phyloP scores from a whole-genome alignment of 2,888 invertebrate genomes.

The Ormyrus nitidulus region DNA sequence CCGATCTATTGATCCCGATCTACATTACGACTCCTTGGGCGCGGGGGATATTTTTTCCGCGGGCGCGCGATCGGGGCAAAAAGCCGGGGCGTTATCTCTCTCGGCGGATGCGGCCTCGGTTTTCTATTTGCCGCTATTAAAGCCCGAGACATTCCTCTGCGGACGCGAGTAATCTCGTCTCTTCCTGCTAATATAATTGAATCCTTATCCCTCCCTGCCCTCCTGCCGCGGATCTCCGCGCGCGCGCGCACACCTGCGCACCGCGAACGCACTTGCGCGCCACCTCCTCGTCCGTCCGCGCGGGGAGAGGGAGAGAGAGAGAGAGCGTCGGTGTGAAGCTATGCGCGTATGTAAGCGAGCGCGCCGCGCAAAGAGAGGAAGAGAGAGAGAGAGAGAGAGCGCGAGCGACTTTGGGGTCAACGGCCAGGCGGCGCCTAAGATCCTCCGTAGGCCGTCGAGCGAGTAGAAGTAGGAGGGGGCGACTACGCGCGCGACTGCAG shows the following conservation, averaged over 20 bases:
- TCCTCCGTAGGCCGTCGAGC: slow-evolving; percentile 61
- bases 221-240: neutral
- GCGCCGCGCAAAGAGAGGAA: slow-evolving; percentile 50
- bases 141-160: neutral
- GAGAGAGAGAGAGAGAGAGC: neutral
- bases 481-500: slow-evolving; percentile 14
- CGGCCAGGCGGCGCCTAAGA: slow-evolving; percentile 74
- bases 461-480: neutral
- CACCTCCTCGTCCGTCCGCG: no score
- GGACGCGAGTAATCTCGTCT: neutral
- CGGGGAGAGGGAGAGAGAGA: neutral
- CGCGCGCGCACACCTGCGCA: no score
- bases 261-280: no score
- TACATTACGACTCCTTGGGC: slow-evolving; percentile 21
- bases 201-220: neutral
- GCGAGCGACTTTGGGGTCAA: slow-evolving; percentile 67
- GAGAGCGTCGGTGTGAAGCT: slow-evolving; percentile 8
- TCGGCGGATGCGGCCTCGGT: slow-evolving; percentile 23
- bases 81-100: slow-evolving; percentile 38
- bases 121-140: slow-evolving; percentile 4
- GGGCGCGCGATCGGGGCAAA: neutral
- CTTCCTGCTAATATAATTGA: slow-evolving; percentile 1
- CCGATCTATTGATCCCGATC: slow-evolving; percentile 55
- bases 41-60: neutral
- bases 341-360: slow-evolving; percentile 10